These are phyloP conservation scores for Eulimnadia texana DNA, from an alignment of 1,140 invertebrate species.

Conservation along the genomic window DNA sequence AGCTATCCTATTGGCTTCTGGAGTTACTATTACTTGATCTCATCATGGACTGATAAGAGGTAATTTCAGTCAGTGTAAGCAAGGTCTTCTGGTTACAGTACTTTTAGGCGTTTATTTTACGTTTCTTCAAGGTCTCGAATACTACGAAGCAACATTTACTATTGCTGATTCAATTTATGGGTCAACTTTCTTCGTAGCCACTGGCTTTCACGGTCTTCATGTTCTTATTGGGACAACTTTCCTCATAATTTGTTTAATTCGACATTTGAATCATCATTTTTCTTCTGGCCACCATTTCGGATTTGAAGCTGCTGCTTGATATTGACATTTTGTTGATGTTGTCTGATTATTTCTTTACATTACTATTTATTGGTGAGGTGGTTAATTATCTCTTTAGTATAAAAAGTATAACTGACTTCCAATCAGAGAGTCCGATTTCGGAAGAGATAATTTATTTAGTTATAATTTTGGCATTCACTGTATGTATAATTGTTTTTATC, in stretches of 20 bases:
- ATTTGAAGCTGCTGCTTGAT: slow-evolving; percentile 52
- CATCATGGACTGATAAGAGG: slow-evolving; percentile 40
- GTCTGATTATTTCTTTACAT: slow-evolving; percentile 54
- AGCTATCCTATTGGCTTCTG: slow-evolving; percentile 39
- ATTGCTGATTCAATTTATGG: slow-evolving; percentile 46
- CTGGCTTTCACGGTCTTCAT: slow-evolving; percentile 56
- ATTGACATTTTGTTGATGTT: slow-evolving; percentile 59
- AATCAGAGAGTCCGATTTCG: slow-evolving; percentile 41
- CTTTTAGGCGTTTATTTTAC: slow-evolving; percentile 39
- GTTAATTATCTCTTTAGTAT: slow-evolving; percentile 41
- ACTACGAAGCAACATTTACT: slow-evolving; percentile 34
- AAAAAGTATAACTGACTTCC: slow-evolving; percentile 49
- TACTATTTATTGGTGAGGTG: slow-evolving; percentile 48
- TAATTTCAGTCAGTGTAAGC: slow-evolving; percentile 29
- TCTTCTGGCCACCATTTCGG: slow-evolving; percentile 44
- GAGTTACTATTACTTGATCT: slow-evolving; percentile 38
- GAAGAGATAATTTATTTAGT: slow-evolving; percentile 34
- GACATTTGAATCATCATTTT: slow-evolving; percentile 38
- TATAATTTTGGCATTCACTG: slow-evolving; percentile 29
- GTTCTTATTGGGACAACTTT: slow-evolving; percentile 51
- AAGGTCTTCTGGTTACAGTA: slow-evolving; percentile 36
- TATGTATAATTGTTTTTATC: slow-evolving; percentile 29
- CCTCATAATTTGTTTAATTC: slow-evolving; percentile 38
- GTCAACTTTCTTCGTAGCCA: slow-evolving; percentile 49
- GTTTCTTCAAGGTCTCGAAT: slow-evolving; percentile 28